Evolutionary conservation across 2,797 vertebrate species (phyloP), one percentile per base, ranked within the genome.

Genomic region (Danio choprae): DNA sequence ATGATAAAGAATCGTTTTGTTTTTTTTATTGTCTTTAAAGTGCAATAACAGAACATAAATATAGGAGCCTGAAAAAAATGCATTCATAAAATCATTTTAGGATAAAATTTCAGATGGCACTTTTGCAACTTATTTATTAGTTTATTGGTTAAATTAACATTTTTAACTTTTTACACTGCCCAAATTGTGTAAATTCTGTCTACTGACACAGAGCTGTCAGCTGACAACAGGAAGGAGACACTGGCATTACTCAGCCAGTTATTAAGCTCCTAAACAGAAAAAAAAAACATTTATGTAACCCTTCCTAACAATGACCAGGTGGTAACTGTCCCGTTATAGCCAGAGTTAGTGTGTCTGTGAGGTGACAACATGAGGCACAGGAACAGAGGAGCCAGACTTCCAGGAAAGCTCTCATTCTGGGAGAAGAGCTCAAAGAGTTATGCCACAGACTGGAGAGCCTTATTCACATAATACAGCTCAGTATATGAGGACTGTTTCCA

Each of bases 241-340:
- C 12, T 51, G 36, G 51, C 7, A 18, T 73, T 78, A 41, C 67
- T 74, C 50, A 64, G 51, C 11, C 15, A 4, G 48, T 53, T 22
- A 38, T 63, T 82, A 77, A 84, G 79, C 81, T 86, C 44, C 81
- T 82, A 51, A 62, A 44, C 9, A 65, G 55, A 70, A 48, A 70
- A 70, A n/a, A n/a, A 29, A 29, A 29, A 53, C 10, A 22, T 88
- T 91, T 88, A 83, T 51, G 72, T 87, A 89, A 90, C 74, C 85
- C 89, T 88, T 81, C 84, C 89, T 55, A 29, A 40, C 51, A 69
- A 63, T 53, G 44, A 51, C 36, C 69, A 74, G 75, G 69, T 89
- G 86, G 65, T 78, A 20, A 63, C 46, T 64, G 69, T 73, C 69
- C 59, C 36, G 40, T 73, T 46, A 74, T 15, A 63, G 46, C 78